Evolutionary conservation across 2,113 vertebrate genomes (phyloP).

Genomic region (Podiceps cristatus): DNA sequence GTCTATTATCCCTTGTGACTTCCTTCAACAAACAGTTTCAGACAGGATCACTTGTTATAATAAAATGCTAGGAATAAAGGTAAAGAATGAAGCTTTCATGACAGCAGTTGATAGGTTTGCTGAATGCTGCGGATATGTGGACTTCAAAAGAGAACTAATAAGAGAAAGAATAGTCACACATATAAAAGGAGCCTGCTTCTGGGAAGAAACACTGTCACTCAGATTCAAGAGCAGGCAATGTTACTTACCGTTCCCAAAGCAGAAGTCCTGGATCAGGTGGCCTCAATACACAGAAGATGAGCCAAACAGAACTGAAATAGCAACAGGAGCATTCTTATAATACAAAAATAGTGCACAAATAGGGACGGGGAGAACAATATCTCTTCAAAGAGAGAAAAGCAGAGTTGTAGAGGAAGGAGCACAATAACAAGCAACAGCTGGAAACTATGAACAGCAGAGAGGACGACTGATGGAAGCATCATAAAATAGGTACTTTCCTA

Average conservation of each 20-base stretch:
- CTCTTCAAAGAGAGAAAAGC: neutral
- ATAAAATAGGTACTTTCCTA: neutral
- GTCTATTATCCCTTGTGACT: neutral
- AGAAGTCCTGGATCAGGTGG: slow-evolving; percentile 4
- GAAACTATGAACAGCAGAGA: neutral
- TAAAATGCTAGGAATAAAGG: neutral
- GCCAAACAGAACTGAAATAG: slow-evolving; percentile 34
- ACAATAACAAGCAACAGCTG: neutral
- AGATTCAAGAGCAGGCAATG: neutral
- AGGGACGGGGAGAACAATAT: neutral
- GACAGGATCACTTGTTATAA: neutral
- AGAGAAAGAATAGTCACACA: neutral
- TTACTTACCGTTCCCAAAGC: neutral
- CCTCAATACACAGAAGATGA: slow-evolving; percentile 8
- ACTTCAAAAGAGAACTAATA: slow-evolving; percentile 12
- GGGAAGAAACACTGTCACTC: neutral
- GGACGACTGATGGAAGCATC: neutral
- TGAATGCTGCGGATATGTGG: neutral
- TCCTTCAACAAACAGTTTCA: neutral
- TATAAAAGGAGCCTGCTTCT: neutral
- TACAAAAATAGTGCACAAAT: slow-evolving; percentile 3
- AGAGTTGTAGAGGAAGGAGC: neutral
- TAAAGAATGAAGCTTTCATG: slow-evolving; percentile 4
- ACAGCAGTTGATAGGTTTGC: neutral
- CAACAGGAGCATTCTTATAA: neutral